Conservation (phyloP, 2,113 vertebrate species). For the Cathartes aura region DNA sequence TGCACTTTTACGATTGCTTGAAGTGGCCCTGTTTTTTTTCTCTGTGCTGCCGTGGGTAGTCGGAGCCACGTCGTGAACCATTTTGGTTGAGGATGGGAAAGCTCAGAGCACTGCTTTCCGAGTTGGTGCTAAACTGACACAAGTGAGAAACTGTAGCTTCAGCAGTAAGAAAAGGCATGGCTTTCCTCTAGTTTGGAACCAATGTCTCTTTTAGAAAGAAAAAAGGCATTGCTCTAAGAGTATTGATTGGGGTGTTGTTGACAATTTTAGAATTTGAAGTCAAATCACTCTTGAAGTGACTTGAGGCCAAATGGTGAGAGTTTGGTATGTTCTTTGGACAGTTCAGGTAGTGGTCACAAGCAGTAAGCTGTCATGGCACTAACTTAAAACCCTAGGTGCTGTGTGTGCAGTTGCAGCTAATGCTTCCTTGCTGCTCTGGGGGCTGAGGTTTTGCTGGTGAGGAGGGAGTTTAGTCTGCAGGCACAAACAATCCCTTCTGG, state of each 20-base stretch:
- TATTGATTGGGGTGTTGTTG: neutral
- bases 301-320: neutral
- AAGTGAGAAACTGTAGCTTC: neutral
- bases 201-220: neutral
- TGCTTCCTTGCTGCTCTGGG: neutral
- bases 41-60: neutral
- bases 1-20: neutral
- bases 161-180: neutral
- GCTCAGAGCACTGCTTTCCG: neutral
- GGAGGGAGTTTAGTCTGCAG: neutral
- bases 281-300: neutral
- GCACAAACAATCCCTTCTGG: neutral
- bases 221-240: neutral
- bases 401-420: neutral
- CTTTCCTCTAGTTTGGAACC: neutral
- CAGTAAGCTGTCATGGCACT: neutral
- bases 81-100: neutral
- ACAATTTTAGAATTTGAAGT: neutral
- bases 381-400: neutral
- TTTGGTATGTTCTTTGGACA: neutral
- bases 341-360: neutral
- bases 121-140: neutral
- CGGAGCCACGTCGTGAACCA: rapidly evolving
- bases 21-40: neutral
- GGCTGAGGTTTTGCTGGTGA: neutral